Evolutionary conservation across 2,797 vertebrate genomes (phyloP), one percentile per base, ranked within the genome.

Genomic region (Paguma larvata): DNA sequence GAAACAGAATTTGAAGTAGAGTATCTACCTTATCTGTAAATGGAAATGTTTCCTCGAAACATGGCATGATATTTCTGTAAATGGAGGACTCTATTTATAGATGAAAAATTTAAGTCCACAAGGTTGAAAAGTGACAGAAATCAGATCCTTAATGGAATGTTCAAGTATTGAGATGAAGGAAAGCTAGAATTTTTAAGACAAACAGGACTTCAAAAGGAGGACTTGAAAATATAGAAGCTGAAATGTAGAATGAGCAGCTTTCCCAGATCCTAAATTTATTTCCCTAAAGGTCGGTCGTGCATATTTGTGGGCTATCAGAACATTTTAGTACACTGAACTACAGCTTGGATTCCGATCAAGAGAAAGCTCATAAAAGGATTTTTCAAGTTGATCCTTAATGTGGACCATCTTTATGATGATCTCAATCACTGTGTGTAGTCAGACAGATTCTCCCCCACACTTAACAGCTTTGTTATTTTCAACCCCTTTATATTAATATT

Each of bases 41-140:
- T 85, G 72, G 78, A 97, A 88, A 96, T 96, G 51, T 96, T 1
- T 0, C 93, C 83, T 84, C 97, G 65, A 95, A 34, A 73, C 98
- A 92, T 98, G 46, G 53, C 93, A 88, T 95, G 73, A 96, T 92
- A 94, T 62, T 92, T 89, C 87, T 97, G 46, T 94, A 95, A 97
- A 79, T 85, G 92, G 70, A 32, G 38, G 4, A 21, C 97, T 98
- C 27, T 90, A 94, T 98, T 92, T 77, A 83, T 80, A 92, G 89
- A 91, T 94, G 68, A 67, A 82, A 41, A 97, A 21, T 92, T 87
- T 97, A 98, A 96, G 94, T 96, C 7, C 80, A 30, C 85, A 97
- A 86, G 80, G 32, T 65, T 97, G 44, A 94, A 63, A 95, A 85
- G 30, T 97, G 94, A 85, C 89, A 97, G 83, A 96, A 91, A 67